Conservation (phyloP, 2,888 invertebrate species). For the Steinernema hermaphroditum region DNA sequence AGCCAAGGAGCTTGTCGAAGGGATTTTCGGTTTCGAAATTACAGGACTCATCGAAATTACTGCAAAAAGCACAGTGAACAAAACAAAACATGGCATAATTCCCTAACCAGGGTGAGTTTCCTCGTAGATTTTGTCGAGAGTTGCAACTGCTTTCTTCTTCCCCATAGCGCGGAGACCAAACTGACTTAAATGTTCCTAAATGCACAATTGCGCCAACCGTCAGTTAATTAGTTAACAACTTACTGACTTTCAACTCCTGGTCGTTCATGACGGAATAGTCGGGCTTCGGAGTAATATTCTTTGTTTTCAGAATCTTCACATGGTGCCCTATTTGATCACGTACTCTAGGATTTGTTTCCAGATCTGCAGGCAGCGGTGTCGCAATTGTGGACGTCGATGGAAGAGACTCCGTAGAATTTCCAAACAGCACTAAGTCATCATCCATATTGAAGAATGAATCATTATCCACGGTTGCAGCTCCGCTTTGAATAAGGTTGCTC, state of each 20-base stretch:
- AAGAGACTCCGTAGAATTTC: background rate
- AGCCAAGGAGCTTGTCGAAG: constrained; percentile 25
- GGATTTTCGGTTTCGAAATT: background rate
- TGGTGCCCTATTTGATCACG: constrained; percentile 39
- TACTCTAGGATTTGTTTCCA: background rate
- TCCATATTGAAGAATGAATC: background rate
- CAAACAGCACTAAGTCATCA: background rate
- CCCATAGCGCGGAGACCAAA: constrained; percentile 58
- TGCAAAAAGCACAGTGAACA: background rate
- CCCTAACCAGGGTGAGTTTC: constrained; percentile 53
- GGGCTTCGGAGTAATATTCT: constrained; percentile 57
- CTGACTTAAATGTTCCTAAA: constrained; percentile 40
- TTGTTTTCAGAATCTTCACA: constrained; percentile 54
- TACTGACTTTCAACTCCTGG: constrained; percentile 46
- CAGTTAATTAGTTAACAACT: constrained; percentile 15
- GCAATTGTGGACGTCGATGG: background rate
- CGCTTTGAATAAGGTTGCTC: background rate
- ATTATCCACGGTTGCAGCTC: background rate
- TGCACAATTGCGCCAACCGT: background rate
- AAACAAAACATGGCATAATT: background rate
- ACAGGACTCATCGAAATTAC: constrained; percentile 14
- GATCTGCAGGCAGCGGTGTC: background rate
- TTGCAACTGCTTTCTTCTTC: constrained; percentile 51
- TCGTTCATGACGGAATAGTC: constrained; percentile 51
- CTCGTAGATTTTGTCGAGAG: constrained; percentile 54